Evolutionary conservation across 1,140 invertebrate genomes (phyloP).

Genomic region (Drosophila hydei): DNA sequence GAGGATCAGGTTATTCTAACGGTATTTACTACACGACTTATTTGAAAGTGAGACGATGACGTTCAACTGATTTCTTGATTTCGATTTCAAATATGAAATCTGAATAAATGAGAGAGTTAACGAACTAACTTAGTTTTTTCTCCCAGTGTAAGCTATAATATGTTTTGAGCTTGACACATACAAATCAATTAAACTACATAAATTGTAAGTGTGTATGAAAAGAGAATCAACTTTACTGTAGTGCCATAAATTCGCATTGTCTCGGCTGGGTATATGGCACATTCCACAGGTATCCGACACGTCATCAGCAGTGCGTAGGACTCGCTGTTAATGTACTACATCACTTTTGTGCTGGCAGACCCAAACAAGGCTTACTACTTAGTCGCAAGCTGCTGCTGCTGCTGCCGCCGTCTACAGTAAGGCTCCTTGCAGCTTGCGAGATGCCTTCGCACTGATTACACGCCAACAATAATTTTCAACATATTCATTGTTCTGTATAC

Average conservation of each 20-base stretch:
- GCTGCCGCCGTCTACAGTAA: neutral
- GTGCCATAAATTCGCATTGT: constrained; percentile 49
- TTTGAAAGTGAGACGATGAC: neutral
- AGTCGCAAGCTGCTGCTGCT: neutral
- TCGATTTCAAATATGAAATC: no score
- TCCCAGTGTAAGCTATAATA: neutral
- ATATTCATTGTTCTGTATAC: constrained; percentile 34
- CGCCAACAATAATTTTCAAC: constrained; percentile 53
- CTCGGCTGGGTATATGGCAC: constrained; percentile 33
- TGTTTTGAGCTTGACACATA: neutral
- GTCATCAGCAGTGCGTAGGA: constrained; percentile 53
- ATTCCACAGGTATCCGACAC: constrained; percentile 19
- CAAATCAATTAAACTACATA: neutral
- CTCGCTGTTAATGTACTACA: constrained; percentile 52
- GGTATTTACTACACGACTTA: neutral
- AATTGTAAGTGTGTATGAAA: neutral
- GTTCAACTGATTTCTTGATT: neutral
- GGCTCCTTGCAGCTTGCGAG: constrained; percentile 51
- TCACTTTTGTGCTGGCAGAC: constrained; percentile 23
- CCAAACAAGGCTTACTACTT: constrained; percentile 17
- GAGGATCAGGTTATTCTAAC: neutral
- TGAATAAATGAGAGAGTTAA: no score
- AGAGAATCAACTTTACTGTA: neutral
- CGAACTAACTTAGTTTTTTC: no score
- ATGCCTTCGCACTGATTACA: constrained; percentile 58